Conservation (phyloP, 2,113 vertebrate species). For the Misgurnus mizolepis region DNA sequence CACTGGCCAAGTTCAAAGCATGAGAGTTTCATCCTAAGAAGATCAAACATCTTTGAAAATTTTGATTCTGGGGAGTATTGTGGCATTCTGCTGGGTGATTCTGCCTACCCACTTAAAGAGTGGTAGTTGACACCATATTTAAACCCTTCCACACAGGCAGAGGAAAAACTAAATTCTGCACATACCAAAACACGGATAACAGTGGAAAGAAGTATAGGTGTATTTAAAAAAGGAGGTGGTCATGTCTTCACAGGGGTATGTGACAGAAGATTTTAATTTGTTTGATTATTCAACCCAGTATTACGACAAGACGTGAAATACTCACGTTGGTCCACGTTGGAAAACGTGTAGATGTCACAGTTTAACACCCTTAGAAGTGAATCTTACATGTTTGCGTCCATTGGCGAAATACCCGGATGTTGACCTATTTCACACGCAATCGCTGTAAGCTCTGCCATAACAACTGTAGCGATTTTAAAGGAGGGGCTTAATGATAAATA, state of each 20-base stretch:
- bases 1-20: not conserved
- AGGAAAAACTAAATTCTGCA: not conserved
- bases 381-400: too few species aligned
- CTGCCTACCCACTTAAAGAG: slow-evolving; percentile 1
- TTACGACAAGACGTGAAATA: too few species aligned
- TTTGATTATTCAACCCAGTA: not conserved
- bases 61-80: slow-evolving; percentile 8
- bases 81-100: not conserved
- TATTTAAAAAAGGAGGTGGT: not conserved
- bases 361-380: too few species aligned
- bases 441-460: too few species aligned
- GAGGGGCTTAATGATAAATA: too few species aligned
- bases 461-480: not conserved
- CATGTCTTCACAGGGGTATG: not conserved
- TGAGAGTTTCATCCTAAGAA: not conserved
- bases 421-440: too few species aligned
- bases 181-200: not conserved
- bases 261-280: not conserved
- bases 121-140: not conserved
- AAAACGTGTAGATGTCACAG: too few species aligned
- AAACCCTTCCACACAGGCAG: too few species aligned
- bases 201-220: not conserved
- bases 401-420: too few species aligned
- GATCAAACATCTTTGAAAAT: not conserved
- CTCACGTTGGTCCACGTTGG: too few species aligned